Percentiles rank a stretch among this genome's conserved stretches.
Conservation (phyloP, 2,797 vertebrate genomes). For the Pangasius larnaudii region DNA sequence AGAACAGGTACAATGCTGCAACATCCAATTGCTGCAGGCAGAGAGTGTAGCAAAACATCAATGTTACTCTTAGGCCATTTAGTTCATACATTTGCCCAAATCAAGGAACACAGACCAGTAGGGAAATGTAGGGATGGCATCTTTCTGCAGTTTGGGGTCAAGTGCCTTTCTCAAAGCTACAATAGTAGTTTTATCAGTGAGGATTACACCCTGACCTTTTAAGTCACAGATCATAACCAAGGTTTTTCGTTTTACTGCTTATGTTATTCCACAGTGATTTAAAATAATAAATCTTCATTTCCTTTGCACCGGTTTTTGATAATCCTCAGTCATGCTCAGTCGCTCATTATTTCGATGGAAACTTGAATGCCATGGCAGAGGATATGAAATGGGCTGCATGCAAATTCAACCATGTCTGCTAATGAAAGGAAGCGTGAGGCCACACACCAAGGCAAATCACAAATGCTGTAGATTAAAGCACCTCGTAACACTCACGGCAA, state of each 20-base stretch:
- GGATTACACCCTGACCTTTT: background rate
- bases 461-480: constrained; percentile 46
- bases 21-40: background rate
- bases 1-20: no score
- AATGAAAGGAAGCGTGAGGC: constrained; percentile 46
- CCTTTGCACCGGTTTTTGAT: background rate
- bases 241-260: background rate
- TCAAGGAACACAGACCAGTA: background rate
- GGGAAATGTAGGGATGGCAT: background rate
- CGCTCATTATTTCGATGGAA: constrained; percentile 23
- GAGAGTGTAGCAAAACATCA: background rate
- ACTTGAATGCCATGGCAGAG: constrained; percentile 12
- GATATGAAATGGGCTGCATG: constrained; percentile 35
- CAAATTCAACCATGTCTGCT: constrained; percentile 44
- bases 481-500: constrained; percentile 21
- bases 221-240: background rate
- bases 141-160: background rate
- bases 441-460: constrained; percentile 46
- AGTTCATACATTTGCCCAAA: background rate
- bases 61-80: background rate
- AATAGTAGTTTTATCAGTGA: background rate
- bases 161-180: background rate
- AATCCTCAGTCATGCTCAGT: constrained; percentile 29
- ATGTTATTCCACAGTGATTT: constrained; percentile 3
- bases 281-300: constrained; percentile 15